Base-by-base conservation (phyloP, 1,140 invertebrate species). In the Andricus grossulariae region DNA sequence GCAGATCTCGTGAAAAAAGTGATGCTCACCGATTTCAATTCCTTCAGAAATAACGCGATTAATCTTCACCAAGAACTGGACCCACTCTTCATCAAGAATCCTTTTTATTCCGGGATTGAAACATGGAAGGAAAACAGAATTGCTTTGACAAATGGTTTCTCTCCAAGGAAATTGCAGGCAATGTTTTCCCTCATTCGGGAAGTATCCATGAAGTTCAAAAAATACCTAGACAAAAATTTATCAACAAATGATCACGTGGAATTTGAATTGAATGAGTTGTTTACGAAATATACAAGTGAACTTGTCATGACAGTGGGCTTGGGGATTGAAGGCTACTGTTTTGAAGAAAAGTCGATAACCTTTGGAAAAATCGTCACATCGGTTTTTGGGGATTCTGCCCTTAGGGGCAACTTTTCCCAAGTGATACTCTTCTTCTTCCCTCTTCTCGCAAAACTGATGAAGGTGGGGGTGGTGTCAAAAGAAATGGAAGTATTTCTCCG, bases 1-100 rank as follows among this genome's bases (percentile, higher is more conserved):
- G 88, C 87, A 1, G 86, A 89, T 71, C 49, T 91, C 0, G 79
- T 92, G 0, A 88, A 90, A 73, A 87, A 52, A 12, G 80, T 91
- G 0, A 12, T 91, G 0, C 83, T 88, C 8, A 88, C 86, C 13
- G 87, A 90, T 51, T 92, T 91, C 32, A 15, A 25, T 0, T 78
- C 54, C 71, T 88, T 87, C 25, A 54, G 79, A 7, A 50, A 83
- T 1, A 78, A 74, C 13, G 16, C 25, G 1, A n/a, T 79, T 25
- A 13, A 57, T 25, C 2, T 87, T 7, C 52, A 81, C 19, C 70
- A 78, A 7, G 45, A 87, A 0, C 12, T 73, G 0, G 84, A 88
- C 50, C 83, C 85, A 7, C 50, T 88, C 4, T 12, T 88, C 0
- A 32, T 76, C 0, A 79, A 79, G 15, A 86, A 88, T 79, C 83